Evolutionary conservation across 2,113 vertebrate genomes (phyloP), one percentile per base, ranked within the genome.

Genomic region (Calidris pugnax): DNA sequence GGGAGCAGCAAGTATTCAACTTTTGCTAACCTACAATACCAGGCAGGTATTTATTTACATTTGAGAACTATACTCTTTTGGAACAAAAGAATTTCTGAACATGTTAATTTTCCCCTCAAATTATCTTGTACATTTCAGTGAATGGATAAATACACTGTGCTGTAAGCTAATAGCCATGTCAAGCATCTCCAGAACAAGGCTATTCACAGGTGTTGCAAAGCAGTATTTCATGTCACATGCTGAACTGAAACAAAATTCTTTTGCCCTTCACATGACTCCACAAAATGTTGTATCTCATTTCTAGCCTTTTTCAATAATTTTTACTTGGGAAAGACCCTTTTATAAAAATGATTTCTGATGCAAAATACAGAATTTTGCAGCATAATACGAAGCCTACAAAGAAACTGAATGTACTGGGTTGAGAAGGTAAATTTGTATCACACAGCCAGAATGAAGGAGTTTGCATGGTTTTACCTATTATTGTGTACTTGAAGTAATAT

Each of bases 31-130:
- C 35, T 78, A 68, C 37, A 91, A 80, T 32, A 84, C 8, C 67
- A 89, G 72, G 72, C 10, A 88, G 30, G 43, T 71, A 57, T 73
- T 83, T 72, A 41, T 75, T 96, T 87, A 71, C 19, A 69, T 87
- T 83, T 94, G 43, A 91, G 27, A 91, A 88, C 27, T 73, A 27
- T 35, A 28, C 9, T 22, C 43, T 79, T 93, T 53, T 47, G 53
- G 27, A 88, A 90, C 43, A 71, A 85, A 96, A 93, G 45, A 30
- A 48, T 27, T 90, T 93, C 37, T 12, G 6, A 74, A 87, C 77
- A 21, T 5, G 27, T 76, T 93, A 66, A 89, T 87, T 95, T 86
- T 96, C 45, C 55, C 51, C 72, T 84, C 37, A 78, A 90, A 91
- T 93, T 87, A 82, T 37, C 57, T 63, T 73, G 32, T 64, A 32